Percentiles rank a stretch among this genome's conserved stretches.
Evolutionary conservation across 1,140 invertebrate species (phyloP).

Genomic region (Gryllus bimaculatus): DNA sequence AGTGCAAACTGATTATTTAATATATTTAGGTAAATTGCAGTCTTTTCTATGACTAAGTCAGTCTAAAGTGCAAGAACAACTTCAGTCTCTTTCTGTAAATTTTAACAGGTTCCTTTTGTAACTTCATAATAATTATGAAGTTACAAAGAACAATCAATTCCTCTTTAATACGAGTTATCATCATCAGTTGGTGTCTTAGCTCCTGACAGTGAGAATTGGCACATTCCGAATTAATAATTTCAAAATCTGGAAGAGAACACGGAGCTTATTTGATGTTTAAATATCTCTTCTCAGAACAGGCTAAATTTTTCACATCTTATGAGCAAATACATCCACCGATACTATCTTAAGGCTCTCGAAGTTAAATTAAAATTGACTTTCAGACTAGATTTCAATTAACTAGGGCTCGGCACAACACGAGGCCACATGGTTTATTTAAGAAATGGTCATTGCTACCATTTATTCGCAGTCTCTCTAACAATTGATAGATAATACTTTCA

Average conservation of each 20-base stretch:
- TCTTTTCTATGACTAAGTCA: background rate
- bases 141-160: background rate
- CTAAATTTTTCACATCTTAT: no score
- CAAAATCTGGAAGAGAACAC: no score
- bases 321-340: no score
- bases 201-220: slow-evolving; percentile 21
- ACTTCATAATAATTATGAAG: slow-evolving; percentile 21
- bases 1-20: background rate
- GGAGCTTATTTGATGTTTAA: no score
- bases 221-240: slow-evolving; percentile 22
- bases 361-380: no score
- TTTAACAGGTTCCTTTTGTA: background rate
- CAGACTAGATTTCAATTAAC: no score
- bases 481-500: slow-evolving; percentile 19
- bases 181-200: background rate
- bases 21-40: background rate
- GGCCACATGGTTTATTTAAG: slow-evolving; percentile 14
- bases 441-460: slow-evolving; percentile 15
- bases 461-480: slow-evolving; percentile 12
- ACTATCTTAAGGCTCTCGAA: no score
- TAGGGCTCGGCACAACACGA: no score
- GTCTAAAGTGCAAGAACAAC: background rate
- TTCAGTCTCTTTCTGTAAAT: background rate
- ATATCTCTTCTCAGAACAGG: no score
- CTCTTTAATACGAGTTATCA: background rate